Conservation (phyloP, 1,140 invertebrate species). For the Diploscapter pachys region DNA sequence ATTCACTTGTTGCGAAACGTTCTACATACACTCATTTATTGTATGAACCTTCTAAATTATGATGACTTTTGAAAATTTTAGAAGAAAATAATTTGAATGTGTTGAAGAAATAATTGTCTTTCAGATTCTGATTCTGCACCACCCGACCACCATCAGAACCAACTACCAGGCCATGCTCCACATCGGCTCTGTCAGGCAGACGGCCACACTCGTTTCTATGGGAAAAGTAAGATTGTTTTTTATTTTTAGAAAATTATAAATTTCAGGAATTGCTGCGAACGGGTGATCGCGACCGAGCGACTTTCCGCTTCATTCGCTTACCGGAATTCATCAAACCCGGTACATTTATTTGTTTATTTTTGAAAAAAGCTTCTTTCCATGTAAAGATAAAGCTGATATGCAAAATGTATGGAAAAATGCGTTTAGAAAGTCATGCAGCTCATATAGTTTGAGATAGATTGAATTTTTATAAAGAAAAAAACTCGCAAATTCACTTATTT, state of each 20-base stretch:
- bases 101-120: background rate
- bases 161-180: conserved; percentile 99
- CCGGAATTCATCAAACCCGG: conserved; percentile 82
- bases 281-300: conserved; percentile 90
- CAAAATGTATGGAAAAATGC: no score
- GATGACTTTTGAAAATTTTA: no score
- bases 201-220: conserved; percentile 89
- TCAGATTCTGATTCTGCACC: conserved; percentile 78
- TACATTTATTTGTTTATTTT: background rate
- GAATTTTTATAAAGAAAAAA: background rate
- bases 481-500: background rate
- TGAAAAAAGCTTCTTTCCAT: no score
- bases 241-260: no score
- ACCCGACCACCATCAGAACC: conserved; percentile 95
- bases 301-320: conserved; percentile 94
- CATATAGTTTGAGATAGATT: no score
- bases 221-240: conserved; percentile 54
- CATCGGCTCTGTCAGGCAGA: conserved; percentile 94
- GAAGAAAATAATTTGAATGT: no score
- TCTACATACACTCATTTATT: no score
- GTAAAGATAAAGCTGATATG: no score
- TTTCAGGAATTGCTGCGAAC: conserved; percentile 81
- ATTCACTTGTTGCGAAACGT: no score
- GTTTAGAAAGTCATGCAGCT: no score
- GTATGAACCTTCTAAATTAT: no score